These are phyloP conservation scores for Ceyx melanurus DNA, from an alignment of 2,113 vertebrate species.

Conservation along the genomic window DNA sequence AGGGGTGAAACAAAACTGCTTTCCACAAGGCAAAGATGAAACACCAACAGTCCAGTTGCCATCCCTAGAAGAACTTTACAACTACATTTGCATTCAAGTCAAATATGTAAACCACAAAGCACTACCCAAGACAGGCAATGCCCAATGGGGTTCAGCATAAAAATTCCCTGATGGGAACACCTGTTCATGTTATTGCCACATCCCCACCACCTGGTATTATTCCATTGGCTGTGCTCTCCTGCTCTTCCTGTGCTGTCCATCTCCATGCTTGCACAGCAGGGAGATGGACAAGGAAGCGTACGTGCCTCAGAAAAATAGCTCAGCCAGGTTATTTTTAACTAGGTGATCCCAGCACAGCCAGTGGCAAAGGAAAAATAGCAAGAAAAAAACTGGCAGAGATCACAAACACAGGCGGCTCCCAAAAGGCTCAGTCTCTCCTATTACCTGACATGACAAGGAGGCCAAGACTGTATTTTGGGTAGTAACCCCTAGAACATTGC, in stretches of 20 bases:
- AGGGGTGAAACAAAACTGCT: not conserved
- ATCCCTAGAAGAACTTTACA: not conserved
- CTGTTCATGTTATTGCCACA: not conserved
- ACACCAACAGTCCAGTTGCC: not conserved
- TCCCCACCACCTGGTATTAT: not conserved
- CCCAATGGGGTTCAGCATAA: not conserved
- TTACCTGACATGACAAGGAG: not conserved
- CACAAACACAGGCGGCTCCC: not conserved
- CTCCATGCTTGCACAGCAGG: not conserved
- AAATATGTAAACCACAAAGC: not conserved
- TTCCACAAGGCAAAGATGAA: not conserved
- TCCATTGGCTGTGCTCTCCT: not conserved
- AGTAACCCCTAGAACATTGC: not conserved
- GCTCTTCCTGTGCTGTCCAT: not conserved
- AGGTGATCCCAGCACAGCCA: not conserved
- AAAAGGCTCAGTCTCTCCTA: not conserved
- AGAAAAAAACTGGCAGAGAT: not conserved
- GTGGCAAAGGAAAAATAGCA: not conserved
- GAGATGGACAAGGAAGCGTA: not conserved
- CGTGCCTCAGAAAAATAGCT: slow-evolving; percentile 15
- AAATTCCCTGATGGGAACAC: not conserved
- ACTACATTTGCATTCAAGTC: not conserved
- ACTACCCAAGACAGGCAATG: not conserved
- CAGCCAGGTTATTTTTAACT: slow-evolving; percentile 19
- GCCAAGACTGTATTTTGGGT: not conserved